Conservation (phyloP, 2,888 invertebrate genomes). For the Geophilus truncorum region DNA sequence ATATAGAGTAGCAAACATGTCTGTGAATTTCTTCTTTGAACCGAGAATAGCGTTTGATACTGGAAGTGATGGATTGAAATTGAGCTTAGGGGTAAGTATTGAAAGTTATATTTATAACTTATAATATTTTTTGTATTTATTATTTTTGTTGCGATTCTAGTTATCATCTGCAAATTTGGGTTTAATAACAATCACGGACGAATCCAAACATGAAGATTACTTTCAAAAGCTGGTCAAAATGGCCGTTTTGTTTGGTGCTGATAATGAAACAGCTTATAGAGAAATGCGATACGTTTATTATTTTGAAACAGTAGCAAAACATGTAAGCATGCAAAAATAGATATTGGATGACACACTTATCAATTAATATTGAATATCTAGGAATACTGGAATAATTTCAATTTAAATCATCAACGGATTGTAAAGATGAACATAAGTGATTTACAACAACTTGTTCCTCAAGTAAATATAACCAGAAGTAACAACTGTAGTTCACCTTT, state of each 20-base stretch:
- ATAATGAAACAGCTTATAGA: not conserved
- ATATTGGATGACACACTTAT: not conserved
- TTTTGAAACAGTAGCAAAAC: conserved; percentile 13
- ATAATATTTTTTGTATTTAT: not conserved
- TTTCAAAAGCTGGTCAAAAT: not conserved
- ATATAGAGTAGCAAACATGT: conserved; percentile 1
- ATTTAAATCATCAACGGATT: not conserved
- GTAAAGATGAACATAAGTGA: not conserved
- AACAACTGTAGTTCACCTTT: too few relatives aligned
- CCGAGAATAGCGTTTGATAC: conserved; percentile 25
- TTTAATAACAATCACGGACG: not conserved
- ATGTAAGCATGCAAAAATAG: not conserved
- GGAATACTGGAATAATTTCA: conserved; percentile 4
- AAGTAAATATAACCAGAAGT: too few relatives aligned
- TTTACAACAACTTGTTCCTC: not conserved
- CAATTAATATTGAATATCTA: not conserved
- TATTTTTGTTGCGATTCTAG: not conserved
- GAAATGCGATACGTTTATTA: conserved; percentile 28
- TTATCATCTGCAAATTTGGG: conserved; percentile 25
- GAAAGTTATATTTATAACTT: not conserved
- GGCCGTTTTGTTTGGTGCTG: conserved; percentile 15
- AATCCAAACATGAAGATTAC: conserved; percentile 8
- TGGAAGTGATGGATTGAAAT: not conserved
- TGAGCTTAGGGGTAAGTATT: not conserved
- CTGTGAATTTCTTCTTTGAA: conserved; percentile 25